A percentile compares a stretch with the other conserved stretches of the same genome.
Conservation (phyloP, 2,888 invertebrate genomes). For the Polia nebulosa region DNA sequence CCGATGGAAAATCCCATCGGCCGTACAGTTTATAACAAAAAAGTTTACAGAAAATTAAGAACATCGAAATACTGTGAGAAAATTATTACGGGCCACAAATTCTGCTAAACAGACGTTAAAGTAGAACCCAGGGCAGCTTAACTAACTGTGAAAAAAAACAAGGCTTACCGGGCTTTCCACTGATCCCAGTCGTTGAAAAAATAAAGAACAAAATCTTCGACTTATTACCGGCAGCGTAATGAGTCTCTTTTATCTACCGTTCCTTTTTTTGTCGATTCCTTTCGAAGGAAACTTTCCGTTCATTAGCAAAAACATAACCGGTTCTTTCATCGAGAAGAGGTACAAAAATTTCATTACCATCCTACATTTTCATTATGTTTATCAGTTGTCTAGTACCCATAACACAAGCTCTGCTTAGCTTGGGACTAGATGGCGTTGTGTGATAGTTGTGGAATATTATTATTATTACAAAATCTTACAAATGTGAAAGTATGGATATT, state of each 20-base stretch:
- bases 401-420: too few relatives aligned
- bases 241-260: not conserved
- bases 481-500: too few relatives aligned
- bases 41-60: too few relatives aligned
- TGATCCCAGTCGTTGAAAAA: not conserved
- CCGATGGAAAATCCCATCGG: too few relatives aligned
- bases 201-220: not conserved
- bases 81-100: not conserved
- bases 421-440: too few relatives aligned
- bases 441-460: too few relatives aligned
- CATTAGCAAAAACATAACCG: not conserved
- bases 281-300: slow-evolving; percentile 1
- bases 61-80: too few relatives aligned
- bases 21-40: too few relatives aligned
- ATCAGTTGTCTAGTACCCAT: too few relatives aligned
- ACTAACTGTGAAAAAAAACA: not conserved
- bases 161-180: not conserved
- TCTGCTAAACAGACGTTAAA: not conserved
- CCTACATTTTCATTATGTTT: too few relatives aligned
- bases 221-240: slow-evolving; percentile 9
- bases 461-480: too few relatives aligned
- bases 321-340: slow-evolving; percentile 9
- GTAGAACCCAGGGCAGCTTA: not conserved
- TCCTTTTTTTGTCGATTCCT: not conserved
- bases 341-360: too few relatives aligned